phyloP scores from a whole-genome alignment of 2,888 invertebrate genomes.

The Dasysyrphus albostriatus region DNA sequence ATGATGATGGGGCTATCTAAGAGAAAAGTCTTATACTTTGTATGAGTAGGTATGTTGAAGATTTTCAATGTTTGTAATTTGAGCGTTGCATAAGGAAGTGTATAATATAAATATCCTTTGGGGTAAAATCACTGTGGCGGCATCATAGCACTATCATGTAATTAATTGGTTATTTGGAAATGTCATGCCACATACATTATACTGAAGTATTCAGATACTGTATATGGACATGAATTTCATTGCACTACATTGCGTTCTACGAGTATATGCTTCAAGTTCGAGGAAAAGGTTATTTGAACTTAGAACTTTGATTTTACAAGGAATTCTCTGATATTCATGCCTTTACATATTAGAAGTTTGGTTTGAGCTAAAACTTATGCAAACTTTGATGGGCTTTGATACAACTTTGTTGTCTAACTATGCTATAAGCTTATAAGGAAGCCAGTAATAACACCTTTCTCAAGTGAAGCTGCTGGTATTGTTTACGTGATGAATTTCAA shows the following conservation, averaged over 20 bases:
- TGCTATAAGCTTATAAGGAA: not conserved
- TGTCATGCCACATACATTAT: not conserved
- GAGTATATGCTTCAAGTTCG: not conserved
- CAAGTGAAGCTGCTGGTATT: not conserved
- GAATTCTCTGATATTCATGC: not conserved
- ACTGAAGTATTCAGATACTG: not conserved
- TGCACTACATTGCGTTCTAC: not conserved
- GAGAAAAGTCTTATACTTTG: not conserved
- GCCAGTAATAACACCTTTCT: not conserved
- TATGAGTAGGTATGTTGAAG: not conserved
- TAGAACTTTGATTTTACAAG: conserved; percentile 1
- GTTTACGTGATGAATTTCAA: conserved; percentile 7
- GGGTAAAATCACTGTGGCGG: conserved; percentile 3
- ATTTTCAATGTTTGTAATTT: conserved; percentile 2
- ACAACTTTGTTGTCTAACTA: conserved; percentile 8
- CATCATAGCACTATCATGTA: conserved; percentile 21
- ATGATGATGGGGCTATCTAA: conserved; percentile 10
- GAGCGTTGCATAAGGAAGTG: not conserved
- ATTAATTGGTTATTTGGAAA: conserved; percentile 38
- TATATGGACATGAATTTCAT: not conserved
- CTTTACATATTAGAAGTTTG: not conserved
- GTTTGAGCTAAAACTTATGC: not conserved
- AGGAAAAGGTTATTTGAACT: conserved; percentile 5
- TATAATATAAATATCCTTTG: conserved; percentile 6
- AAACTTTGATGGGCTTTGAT: conserved; percentile 14